Evolutionary conservation across 2,797 vertebrate species (phyloP), one percentile per base, ranked within the genome.

Genomic region (Astyanax mexicanus): DNA sequence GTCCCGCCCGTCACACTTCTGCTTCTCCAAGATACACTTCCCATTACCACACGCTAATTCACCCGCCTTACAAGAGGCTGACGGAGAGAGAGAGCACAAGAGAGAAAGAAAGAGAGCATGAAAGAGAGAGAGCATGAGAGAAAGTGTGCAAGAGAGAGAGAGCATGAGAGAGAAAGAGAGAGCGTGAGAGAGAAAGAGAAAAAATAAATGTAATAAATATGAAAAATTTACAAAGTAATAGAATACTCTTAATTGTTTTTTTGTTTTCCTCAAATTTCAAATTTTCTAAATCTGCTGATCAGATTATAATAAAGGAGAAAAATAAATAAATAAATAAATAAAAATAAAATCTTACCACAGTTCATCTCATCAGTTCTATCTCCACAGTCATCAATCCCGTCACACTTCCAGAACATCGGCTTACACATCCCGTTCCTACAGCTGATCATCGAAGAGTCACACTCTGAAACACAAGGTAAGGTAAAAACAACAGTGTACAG

Each of bases 381-480:
- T 0, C 95, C 96, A 0, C 98, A 99, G 89, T 99, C 97, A 0
- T 98, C 79, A 0, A 98, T 84, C 0, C 88, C 90, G 0, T 99
- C 97, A 0, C 98, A 99, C 21, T 92, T 64, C 95, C 95, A 99
- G 85, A 94, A 96, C 3, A 35, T 86, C 4, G 97, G 92, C 77
- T 98, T 97, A 83, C 98, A 99, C 19, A 95, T 40, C 0, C 93
- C 90, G 0, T 96, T 96, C 17, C 57, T 87, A 81, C 98, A 99
- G 0, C 0, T 83, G 85, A 98, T 95, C 45, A 91, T 89, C 2
- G 75, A 15, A 0, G 77, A 0, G 0, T 9, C 66, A 57, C 96
- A 98, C 6, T 3, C 96, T 96, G 78, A 0, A 80, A 0, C 3
- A 35, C 69, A 72, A 80, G n/a, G n/a, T n/a, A n/a, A n/a, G n/a